Percentiles rank a stretch among this genome's conserved stretches.
phyloP scores from a whole-genome alignment of 2,113 vertebrate species.

The Erythrolamprus reginae region DNA sequence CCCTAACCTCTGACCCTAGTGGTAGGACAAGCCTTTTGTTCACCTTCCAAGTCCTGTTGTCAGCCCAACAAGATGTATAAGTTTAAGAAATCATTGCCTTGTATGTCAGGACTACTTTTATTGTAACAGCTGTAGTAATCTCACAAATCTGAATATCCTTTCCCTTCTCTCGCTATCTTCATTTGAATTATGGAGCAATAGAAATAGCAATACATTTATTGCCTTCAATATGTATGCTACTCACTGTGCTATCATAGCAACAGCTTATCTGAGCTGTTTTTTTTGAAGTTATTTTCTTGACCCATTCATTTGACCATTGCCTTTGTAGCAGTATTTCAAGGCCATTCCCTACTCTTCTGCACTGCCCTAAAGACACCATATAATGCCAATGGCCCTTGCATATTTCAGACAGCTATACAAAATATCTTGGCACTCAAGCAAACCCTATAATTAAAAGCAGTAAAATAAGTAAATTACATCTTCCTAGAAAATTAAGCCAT shows the following conservation, averaged over 20 bases:
- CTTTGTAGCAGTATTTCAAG: background rate
- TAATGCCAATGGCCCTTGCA: background rate
- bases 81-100: background rate
- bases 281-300: background rate
- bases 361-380: background rate
- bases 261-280: background rate
- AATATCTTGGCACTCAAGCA: background rate
- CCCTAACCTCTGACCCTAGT: background rate
- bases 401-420: background rate
- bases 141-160: background rate
- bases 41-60: background rate
- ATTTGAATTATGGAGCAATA: background rate
- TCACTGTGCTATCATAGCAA: background rate
- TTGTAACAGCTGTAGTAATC: background rate
- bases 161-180: background rate
- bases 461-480: background rate
- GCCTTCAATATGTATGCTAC: background rate
- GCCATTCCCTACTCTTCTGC: background rate
- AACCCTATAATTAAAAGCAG: background rate
- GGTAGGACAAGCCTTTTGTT: background rate
- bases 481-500: background rate
- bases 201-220: background rate
- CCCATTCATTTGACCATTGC: background rate
- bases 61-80: background rate
- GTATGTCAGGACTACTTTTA: background rate